Conservation (phyloP, 2,888 invertebrate species). For the Dioctria linearis region DNA sequence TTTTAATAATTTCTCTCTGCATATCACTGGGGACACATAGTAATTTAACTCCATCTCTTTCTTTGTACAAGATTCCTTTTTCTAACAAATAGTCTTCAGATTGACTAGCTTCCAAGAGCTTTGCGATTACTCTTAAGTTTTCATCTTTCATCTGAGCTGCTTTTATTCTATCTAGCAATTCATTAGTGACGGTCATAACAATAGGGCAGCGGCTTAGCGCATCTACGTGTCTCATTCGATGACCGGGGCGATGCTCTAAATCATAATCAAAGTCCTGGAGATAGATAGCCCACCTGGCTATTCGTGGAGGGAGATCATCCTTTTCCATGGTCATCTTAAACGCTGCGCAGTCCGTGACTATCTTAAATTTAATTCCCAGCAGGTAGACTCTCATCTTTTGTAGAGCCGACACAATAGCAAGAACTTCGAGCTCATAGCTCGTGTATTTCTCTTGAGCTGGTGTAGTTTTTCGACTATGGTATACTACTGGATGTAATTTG, state of each 20-base stretch:
- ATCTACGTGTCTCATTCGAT: constrained; percentile 59
- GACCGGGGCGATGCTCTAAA: constrained; percentile 55
- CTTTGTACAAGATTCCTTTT: constrained; percentile 51
- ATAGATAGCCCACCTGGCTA: constrained; percentile 54
- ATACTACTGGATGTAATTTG: constrained; percentile 53
- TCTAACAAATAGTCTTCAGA: constrained; percentile 46
- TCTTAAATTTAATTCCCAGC: constrained; percentile 54
- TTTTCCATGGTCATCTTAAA: constrained; percentile 64
- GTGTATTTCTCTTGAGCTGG: constrained; percentile 62
- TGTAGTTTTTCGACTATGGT: constrained; percentile 53
- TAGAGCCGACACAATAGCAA: constrained; percentile 56
- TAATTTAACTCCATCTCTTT: not conserved
- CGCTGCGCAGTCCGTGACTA: constrained; percentile 64
- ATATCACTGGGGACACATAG: constrained; percentile 64
- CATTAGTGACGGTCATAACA: constrained; percentile 12
- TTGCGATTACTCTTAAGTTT: constrained; percentile 28
- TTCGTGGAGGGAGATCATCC: constrained; percentile 58
- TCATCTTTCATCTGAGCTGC: constrained; percentile 51
- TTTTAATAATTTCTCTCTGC: constrained; percentile 64
- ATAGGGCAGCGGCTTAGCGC: constrained; percentile 49
- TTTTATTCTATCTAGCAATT: constrained; percentile 41
- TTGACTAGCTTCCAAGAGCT: constrained; percentile 39
- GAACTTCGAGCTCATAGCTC: constrained; percentile 62
- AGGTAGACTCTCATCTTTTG: constrained; percentile 63
- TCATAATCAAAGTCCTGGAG: constrained; percentile 56